Evolutionary conservation across 2,888 invertebrate species (phyloP).

Genomic region (Patella ulyssiponensis): DNA sequence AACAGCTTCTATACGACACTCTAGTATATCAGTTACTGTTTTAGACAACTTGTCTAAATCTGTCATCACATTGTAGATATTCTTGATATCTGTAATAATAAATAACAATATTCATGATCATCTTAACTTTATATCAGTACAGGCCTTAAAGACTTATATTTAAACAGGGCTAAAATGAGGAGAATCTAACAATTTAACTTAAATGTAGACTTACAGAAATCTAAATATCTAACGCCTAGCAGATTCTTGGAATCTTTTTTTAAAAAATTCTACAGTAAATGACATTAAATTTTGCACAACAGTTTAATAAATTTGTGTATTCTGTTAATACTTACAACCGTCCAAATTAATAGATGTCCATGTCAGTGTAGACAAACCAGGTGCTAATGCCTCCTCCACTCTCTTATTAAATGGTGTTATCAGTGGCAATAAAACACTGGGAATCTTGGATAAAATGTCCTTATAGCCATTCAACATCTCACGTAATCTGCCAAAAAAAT

Average conservation of each 20-base stretch:
- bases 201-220: too few relatives aligned
- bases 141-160: not conserved
- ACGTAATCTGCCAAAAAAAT: constrained; percentile 57
- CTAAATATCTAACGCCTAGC: too few relatives aligned
- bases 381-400: constrained; percentile 86
- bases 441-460: constrained; percentile 64
- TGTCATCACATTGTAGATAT: constrained; percentile 61
- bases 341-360: constrained; percentile 80
- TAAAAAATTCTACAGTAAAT: too few relatives aligned
- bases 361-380: constrained; percentile 85
- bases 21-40: constrained; percentile 89
- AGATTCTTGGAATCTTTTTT: too few relatives aligned
- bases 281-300: too few relatives aligned
- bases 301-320: too few relatives aligned
- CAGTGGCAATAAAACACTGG: constrained; percentile 89
- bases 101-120: constrained; percentile 11
- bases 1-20: constrained; percentile 90
- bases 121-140: too few relatives aligned
- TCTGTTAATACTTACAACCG: constrained; percentile 80
- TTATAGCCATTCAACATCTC: constrained; percentile 71
- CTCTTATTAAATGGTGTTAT: constrained; percentile 90
- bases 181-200: not conserved
- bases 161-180: not conserved
- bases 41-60: constrained; percentile 68
- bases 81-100: constrained; percentile 60